A percentile compares a stretch with the other conserved stretches of the same genome.
These are phyloP conservation scores for Toxotes jaculatrix DNA, from an alignment of 2,113 vertebrate species.

Conservation along the genomic window DNA sequence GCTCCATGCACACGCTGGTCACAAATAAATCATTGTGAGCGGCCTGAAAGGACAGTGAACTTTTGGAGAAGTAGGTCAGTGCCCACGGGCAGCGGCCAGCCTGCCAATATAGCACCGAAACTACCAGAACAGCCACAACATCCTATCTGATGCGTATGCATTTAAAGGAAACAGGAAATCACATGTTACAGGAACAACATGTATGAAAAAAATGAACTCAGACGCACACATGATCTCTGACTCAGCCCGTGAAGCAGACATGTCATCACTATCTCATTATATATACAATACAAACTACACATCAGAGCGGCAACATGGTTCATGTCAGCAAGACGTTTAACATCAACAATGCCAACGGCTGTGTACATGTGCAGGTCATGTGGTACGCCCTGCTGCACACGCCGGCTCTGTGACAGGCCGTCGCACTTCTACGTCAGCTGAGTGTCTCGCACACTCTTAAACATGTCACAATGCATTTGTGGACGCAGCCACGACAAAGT, in stretches of 20 bases:
- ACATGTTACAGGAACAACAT: neutral
- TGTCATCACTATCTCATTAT: conserved; percentile 20
- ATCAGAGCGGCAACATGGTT: conserved; percentile 15
- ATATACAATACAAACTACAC: conserved; percentile 17
- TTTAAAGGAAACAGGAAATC: neutral
- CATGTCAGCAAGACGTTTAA: conserved; percentile 41
- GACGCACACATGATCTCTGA: neutral
- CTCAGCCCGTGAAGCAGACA: neutral
- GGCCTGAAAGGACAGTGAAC: conserved; percentile 23
- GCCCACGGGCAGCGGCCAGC: conserved; percentile 24
- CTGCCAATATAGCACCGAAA: conserved; percentile 24
- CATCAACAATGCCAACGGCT: neutral
- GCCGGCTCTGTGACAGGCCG: conserved; percentile 13
- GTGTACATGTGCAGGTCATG: neutral
- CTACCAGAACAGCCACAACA: conserved; percentile 30
- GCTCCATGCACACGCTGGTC: neutral
- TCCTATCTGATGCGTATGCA: fast-evolving
- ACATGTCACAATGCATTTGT: conserved; percentile 15
- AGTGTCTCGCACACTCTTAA: neutral
- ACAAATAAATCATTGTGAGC: conserved; percentile 64
- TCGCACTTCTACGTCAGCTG: neutral
- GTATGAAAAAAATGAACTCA: neutral
- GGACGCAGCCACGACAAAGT: too few species aligned
- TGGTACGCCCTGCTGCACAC: neutral
- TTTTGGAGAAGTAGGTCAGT: conserved; percentile 70